These are phyloP conservation scores for Nematopogon swammerdamellus DNA, from an alignment of 2,888 invertebrate species.

Conservation along the genomic window DNA sequence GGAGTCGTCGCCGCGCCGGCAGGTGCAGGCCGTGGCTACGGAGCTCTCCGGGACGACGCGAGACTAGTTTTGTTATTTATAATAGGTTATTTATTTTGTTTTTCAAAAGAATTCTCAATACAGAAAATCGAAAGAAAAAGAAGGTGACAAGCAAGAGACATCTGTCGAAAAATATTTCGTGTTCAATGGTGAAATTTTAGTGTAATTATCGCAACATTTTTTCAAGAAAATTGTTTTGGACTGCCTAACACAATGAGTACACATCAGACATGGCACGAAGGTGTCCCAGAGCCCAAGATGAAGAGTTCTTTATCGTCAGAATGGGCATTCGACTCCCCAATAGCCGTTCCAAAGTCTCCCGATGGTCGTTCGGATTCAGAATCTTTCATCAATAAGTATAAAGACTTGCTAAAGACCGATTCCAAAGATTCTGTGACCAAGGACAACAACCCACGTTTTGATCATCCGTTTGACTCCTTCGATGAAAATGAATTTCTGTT, in stretches of 20 bases:
- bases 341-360: slow-evolving; percentile 24
- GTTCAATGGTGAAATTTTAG: no score
- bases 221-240: no score
- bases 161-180: no score
- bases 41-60: no score
- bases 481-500: slow-evolving; percentile 47
- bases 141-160: no score
- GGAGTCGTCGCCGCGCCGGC: no score
- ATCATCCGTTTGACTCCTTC: slow-evolving; percentile 40
- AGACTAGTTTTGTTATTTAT: no score
- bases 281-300: background rate
- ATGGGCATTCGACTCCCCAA: slow-evolving; percentile 20
- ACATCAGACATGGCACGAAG: background rate
- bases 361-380: slow-evolving; percentile 21
- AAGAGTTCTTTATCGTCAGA: slow-evolving; percentile 15
- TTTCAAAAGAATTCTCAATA: no score
- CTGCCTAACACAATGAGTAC: background rate
- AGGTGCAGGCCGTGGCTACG: no score
- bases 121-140: no score
- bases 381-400: slow-evolving; percentile 30
- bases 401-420: slow-evolving; percentile 33
- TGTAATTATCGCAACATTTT: no score
- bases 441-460: slow-evolving; percentile 25
- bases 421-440: slow-evolving; percentile 25
- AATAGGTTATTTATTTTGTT: no score